Percentiles rank a stretch among this genome's conserved stretches.
phyloP scores from a whole-genome alignment of 2,797 vertebrate species.

The Sardinella longiceps region DNA sequence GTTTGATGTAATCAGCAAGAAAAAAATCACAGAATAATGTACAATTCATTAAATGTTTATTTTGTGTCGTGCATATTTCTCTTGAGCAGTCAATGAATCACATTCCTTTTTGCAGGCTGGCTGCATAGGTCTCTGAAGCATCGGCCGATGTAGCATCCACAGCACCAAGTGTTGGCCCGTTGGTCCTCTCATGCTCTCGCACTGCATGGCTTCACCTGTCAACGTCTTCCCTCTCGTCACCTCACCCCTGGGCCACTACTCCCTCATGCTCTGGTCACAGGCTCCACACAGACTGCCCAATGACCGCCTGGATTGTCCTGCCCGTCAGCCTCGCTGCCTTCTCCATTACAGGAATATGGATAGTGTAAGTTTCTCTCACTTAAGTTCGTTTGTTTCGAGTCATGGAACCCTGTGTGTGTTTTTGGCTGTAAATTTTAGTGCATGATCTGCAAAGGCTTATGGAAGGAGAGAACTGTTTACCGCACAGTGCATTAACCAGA shows the following conservation, averaged over 20 bases:
- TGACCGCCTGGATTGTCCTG: conserved; percentile 96
- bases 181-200: conserved; percentile 29
- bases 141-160: conserved; percentile 43
- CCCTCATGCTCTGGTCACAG: conserved; percentile 79
- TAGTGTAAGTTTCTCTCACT: conserved; percentile 80
- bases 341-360: conserved; percentile 96
- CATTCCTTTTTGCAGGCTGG: neutral
- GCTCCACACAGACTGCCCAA: conserved; percentile 83
- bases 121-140: neutral
- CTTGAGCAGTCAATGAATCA: neutral
- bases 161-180: conserved; percentile 19
- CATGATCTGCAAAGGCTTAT: neutral
- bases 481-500: neutral
- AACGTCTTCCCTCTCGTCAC: conserved; percentile 29
- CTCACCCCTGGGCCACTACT: conserved; percentile 57
- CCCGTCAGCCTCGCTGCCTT: conserved; percentile 93
- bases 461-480: neutral
- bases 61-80: neutral
- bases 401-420: neutral
- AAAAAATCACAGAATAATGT: neutral
- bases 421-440: neutral
- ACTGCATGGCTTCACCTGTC: conserved; percentile 54
- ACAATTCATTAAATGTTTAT: neutral
- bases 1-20: neutral
- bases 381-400: neutral